Conservation (phyloP, 2,113 vertebrate genomes). For the Genyomyrus donnyi region DNA sequence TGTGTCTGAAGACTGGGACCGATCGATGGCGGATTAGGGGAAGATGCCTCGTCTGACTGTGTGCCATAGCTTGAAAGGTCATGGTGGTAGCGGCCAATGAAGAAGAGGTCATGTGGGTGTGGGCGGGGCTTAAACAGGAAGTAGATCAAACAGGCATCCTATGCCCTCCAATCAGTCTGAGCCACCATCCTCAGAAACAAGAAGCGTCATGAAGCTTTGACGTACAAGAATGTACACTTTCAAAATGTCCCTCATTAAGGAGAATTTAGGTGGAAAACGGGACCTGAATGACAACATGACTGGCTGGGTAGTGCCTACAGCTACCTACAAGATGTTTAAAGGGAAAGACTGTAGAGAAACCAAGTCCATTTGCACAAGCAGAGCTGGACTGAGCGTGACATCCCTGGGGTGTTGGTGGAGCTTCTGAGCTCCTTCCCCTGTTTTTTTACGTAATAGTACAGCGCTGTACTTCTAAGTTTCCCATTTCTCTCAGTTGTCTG, state of each 20-base stretch:
- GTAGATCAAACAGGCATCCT: conserved; percentile 23
- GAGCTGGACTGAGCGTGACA: neutral
- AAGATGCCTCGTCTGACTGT: neutral
- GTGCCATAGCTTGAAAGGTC: conserved; percentile 17
- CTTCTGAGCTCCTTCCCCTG: neutral
- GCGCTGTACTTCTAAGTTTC: neutral
- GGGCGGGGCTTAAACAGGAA: conserved; percentile 18
- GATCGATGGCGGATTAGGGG: neutral
- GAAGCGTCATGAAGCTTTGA: conserved; percentile 32
- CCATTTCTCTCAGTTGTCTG: neutral
- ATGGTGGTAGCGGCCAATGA: neutral
- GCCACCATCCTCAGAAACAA: conserved; percentile 26
- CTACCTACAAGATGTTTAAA: neutral
- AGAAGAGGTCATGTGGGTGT: conserved; percentile 27
- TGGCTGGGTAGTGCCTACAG: neutral
- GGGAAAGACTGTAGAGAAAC: neutral
- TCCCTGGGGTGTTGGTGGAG: neutral
- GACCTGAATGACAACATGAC: neutral
- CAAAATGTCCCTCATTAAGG: neutral
- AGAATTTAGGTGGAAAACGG: neutral
- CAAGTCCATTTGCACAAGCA: neutral
- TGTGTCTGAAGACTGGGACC: neutral
- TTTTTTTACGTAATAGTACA: neutral
- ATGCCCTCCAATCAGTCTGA: conserved; percentile 5
- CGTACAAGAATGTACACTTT: neutral